phyloP scores from a whole-genome alignment of 2,113 vertebrate species.

The Quiscalus mexicanus region DNA sequence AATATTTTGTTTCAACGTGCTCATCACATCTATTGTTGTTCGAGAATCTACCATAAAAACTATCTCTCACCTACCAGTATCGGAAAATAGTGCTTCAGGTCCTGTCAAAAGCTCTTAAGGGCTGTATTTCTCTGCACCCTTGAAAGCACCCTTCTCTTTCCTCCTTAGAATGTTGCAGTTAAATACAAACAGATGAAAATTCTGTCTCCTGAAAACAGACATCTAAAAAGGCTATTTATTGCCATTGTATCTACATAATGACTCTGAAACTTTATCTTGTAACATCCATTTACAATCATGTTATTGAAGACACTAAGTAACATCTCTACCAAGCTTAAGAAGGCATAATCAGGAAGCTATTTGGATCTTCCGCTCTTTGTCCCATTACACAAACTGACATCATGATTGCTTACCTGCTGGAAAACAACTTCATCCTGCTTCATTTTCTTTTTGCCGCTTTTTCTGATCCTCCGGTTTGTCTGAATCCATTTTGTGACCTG shows the following conservation, averaged over 20 bases:
- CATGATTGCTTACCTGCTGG: slow-evolving; percentile 83
- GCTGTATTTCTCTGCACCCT: neutral
- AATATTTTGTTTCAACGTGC: neutral
- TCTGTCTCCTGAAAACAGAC: neutral
- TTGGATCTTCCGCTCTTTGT: neutral
- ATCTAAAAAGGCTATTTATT: neutral
- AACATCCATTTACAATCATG: neutral
- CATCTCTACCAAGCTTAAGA: neutral
- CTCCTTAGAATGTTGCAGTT: neutral
- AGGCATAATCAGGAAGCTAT: neutral
- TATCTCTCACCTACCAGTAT: neutral
- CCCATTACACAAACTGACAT: neutral
- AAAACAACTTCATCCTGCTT: slow-evolving; percentile 77
- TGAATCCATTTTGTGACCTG: slow-evolving; percentile 94
- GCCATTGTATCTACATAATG: neutral
- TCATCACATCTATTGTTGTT: neutral
- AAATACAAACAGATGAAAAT: neutral
- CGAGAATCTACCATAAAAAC: neutral
- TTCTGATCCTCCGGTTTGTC: slow-evolving; percentile 79
- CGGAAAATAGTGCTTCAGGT: neutral
- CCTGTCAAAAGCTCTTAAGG: neutral
- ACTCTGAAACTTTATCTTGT: neutral
- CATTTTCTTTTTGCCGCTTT: slow-evolving; percentile 84
- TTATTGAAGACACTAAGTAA: neutral
- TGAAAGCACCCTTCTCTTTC: neutral